Base-by-base conservation (phyloP, 1,140 invertebrate genomes). In the Sipha flava region DNA sequence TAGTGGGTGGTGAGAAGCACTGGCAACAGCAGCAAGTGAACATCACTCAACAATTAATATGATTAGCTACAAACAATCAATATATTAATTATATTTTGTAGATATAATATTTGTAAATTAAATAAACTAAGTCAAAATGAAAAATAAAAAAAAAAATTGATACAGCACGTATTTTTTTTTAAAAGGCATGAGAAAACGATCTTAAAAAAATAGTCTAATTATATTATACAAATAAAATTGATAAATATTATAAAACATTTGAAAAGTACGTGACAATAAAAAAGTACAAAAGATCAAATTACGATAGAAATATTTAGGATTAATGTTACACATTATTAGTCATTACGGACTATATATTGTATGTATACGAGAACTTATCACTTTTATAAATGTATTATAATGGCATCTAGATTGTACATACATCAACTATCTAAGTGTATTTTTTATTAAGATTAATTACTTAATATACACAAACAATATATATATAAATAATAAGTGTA, bases 211-310 rank as follows among this genome's bases (percentile, higher is more conserved):
- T 26, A 66, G 23, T 66, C 23, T 66, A 66, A 66, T n/a, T n/a
- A n/a, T 66, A 23, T 59, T 66, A 66, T 43, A 66, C 37, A 66
- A 66, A 66, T 66, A 66, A 66, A 66, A 66, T 66, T 43, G 64
- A 66, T 66, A 66, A 34, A 64, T 21, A 40, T 66, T 40, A 6
- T 66, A 66, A 40, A 66, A 66, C 37, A 66, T 43, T 23, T 43
- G n/a, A 23, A 26, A 66, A 16, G 34, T 66, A 66, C 64, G 64
- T 66, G 64, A 66, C 64, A 43, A 66, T 66, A 23, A 40, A 26
- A 66, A 66, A 66, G 14, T 66, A 66, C 62, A 43, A 66, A 43
- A 66, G 64, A 66, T 66, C 64, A 18, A 66, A 66, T 66, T 66
- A 43, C 64, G 64, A 66, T 66, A 66, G 21, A 23, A 66, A 66